A percentile compares a stretch with the other conserved stretches of the same genome.
These are phyloP conservation scores for Mormoops blainvillei DNA, from an alignment of 2,113 vertebrate genomes.

Conservation along the genomic window DNA sequence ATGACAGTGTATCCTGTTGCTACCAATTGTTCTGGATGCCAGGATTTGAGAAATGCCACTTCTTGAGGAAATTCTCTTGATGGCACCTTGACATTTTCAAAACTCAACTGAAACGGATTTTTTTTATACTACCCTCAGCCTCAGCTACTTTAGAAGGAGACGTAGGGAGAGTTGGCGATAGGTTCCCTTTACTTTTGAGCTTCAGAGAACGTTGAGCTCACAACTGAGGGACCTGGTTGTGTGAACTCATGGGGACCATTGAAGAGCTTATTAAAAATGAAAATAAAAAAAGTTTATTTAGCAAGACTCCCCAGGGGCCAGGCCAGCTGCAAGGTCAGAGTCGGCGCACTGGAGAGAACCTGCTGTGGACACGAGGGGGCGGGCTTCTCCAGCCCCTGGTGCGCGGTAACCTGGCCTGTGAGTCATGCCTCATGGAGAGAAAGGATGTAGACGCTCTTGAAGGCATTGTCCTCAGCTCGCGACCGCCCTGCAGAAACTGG, in stretches of 20 bases:
- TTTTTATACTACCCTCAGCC: background rate
- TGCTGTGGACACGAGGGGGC: too few species aligned
- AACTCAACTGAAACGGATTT: background rate
- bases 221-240: background rate
- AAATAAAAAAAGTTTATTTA: too few species aligned
- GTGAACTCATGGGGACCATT: background rate
- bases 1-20: background rate
- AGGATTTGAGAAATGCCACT: background rate
- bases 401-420: background rate
- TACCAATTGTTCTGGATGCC: too few species aligned
- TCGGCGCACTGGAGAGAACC: too few species aligned
- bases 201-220: background rate
- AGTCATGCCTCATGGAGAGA: background rate
- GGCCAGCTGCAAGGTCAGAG: background rate
- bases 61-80: background rate
- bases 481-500: background rate
- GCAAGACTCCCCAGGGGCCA: background rate
- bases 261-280: background rate
- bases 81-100: background rate
- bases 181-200: background rate
- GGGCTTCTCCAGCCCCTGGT: too few species aligned
- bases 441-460: background rate
- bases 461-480: background rate
- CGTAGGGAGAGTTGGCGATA: background rate
- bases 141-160: background rate